Conservation (phyloP, 2,888 invertebrate genomes). For the Ommatoiulus sabulosus region DNA sequence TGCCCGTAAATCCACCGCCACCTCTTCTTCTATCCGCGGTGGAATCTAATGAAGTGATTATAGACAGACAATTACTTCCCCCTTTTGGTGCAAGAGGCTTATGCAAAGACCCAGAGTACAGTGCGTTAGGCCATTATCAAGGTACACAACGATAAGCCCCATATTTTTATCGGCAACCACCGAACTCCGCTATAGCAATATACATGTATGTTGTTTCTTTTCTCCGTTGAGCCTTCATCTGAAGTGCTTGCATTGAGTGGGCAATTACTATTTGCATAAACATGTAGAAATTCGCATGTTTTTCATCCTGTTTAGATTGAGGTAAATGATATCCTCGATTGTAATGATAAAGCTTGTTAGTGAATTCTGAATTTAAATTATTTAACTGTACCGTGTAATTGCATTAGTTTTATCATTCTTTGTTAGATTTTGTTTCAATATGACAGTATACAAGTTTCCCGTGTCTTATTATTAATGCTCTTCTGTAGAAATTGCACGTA, state of each 20-base stretch:
- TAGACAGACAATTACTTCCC: slow-evolving; percentile 58
- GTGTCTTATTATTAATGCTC: no score
- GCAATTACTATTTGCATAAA: no score
- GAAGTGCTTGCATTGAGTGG: background rate
- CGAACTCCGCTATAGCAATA: background rate
- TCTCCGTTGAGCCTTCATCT: background rate
- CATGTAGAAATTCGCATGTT: no score
- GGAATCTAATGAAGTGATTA: slow-evolving; percentile 58
- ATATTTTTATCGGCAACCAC: background rate
- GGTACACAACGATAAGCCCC: slow-evolving; percentile 31
- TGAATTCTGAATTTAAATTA: no score
- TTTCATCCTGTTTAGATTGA: no score
- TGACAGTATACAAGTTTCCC: no score
- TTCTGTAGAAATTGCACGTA: no score
- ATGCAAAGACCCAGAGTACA: slow-evolving; percentile 39
- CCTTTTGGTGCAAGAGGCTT: slow-evolving; percentile 47
- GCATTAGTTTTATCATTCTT: no score
- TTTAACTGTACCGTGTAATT: no score
- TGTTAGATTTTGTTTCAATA: no score
- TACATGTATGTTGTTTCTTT: background rate
- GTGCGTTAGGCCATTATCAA: slow-evolving; percentile 38
- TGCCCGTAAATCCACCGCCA: slow-evolving; percentile 49
- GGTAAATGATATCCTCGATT: background rate
- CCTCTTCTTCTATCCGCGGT: slow-evolving; percentile 54
- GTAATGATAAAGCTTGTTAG: no score